Evolutionary conservation across 2,888 invertebrate genomes (phyloP).

Genomic region (Eristalinus aeneus): DNA sequence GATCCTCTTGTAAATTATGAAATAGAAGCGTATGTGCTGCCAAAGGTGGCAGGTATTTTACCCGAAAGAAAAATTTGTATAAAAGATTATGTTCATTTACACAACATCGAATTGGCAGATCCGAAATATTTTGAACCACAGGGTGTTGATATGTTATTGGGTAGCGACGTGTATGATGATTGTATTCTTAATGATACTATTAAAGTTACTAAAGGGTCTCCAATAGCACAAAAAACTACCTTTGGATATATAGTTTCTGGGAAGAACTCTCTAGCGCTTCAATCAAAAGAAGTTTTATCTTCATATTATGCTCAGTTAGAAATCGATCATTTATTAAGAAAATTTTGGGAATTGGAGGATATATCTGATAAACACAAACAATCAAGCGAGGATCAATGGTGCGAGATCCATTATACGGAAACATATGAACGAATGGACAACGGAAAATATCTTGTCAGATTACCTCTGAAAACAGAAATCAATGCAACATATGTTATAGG

Average conservation of each 20-base stretch:
- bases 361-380: no score
- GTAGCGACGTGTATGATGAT: constrained; percentile 17
- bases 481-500: constrained; percentile 19
- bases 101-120: constrained; percentile 28
- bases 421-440: no score
- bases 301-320: constrained; percentile 2
- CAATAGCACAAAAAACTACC: no score
- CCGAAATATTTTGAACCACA: constrained; percentile 29
- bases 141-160: constrained; percentile 4
- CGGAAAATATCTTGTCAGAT: no score
- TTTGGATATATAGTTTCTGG: constrained; percentile 50
- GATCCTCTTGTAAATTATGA: neutral
- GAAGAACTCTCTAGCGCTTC: neutral
- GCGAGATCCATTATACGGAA: no score
- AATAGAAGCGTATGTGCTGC: constrained; percentile 10
- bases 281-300: constrained; percentile 1
- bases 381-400: constrained; percentile 37
- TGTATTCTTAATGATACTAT: neutral
- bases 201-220: no score
- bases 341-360: no score
- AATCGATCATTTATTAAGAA: constrained; percentile 25
- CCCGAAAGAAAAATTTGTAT: neutral
- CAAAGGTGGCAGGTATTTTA: constrained; percentile 9
- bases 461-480: constrained; percentile 16
- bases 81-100: neutral